Evolutionary conservation across 2,797 vertebrate species (phyloP), one percentile per base, ranked within the genome.

Genomic region (Arrhamphus sclerolepis): DNA sequence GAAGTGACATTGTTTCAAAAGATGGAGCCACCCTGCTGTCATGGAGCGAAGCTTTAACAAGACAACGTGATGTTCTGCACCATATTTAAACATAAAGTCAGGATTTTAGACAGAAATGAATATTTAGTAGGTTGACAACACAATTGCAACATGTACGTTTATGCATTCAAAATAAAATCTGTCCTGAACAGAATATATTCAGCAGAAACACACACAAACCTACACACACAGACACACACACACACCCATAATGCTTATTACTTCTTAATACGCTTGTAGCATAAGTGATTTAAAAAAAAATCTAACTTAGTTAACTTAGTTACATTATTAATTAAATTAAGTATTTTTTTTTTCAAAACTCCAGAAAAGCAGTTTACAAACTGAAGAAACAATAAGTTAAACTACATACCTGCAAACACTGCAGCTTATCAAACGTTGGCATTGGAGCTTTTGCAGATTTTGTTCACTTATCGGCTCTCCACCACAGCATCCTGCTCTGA

Each of bases 1-100:
- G 47, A 40, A 64, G 52, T 70, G 59, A 76, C 66, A 79, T 40
- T 20, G 62, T 73, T 78, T 69, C 57, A 64, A 62, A 75, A 59
- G 56, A 62, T 31, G 66, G 57, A 62, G 50, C 54, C 68, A 72
- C 62, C 60, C 71, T 69, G 69, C 77, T 78, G 75, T 72, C 70
- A 62, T 6, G 22, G 44, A 75, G 42, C 10, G 22, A 31, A 21
- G 63, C 54, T 75, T 77, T 75, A 82, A 80, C 62, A 75, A 78
- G 65, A 61, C 48, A 29, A 74, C 63, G 61, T 63, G 57, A 66
- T 50, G 28, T 67, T 63, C 48, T 54, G 66, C 64, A 56, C 60
- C 66, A 66, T 61, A 81, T 65, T 70, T 78, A 80, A 68, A 72
- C n/a, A 20, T 43, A 38, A 60, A 65, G 14, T 18, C 19, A n/a